These are phyloP conservation scores for Ispidina lecontei DNA, from an alignment of 2,797 vertebrate genomes.

Conservation along the genomic window DNA sequence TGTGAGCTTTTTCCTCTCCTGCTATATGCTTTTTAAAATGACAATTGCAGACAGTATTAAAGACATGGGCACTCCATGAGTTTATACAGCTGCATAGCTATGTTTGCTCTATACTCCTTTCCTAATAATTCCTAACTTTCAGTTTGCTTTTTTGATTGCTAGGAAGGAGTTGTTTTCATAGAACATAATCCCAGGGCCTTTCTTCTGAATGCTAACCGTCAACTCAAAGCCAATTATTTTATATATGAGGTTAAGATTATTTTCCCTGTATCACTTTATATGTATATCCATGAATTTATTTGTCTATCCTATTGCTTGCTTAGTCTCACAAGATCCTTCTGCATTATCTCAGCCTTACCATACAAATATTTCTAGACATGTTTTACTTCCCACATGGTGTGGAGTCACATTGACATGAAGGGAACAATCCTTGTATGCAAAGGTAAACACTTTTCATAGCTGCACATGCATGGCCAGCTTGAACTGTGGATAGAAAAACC, in stretches of 20 bases:
- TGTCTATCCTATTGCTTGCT: neutral
- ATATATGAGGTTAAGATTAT: slow-evolving; percentile 32
- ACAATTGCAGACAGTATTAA: neutral
- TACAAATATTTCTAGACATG: neutral
- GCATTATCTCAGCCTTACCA: slow-evolving; percentile 16
- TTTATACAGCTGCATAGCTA: slow-evolving; percentile 48
- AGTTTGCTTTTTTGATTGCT: slow-evolving; percentile 41
- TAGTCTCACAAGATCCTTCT: slow-evolving; percentile 14
- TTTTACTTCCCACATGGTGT: neutral
- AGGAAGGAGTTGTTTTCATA: slow-evolving; percentile 49
- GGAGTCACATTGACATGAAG: neutral
- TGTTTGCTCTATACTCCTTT: slow-evolving; percentile 17
- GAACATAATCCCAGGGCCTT: slow-evolving; percentile 39
- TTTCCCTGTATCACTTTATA: slow-evolving; percentile 25
- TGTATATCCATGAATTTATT: slow-evolving; percentile 10
- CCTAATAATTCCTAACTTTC: slow-evolving; percentile 32
- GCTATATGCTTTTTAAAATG: neutral
- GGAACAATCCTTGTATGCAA: fast-evolving
- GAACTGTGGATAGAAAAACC: neutral
- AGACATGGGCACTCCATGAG: neutral
- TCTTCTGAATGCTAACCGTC: slow-evolving; percentile 24
- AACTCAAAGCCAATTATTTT: slow-evolving; percentile 27
- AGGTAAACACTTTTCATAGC: slow-evolving; percentile 5
- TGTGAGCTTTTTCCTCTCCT: neutral
- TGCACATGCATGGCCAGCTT: neutral